Base-by-base conservation (phyloP, 1,140 invertebrate genomes). In the Vollenhovia emeryi region DNA sequence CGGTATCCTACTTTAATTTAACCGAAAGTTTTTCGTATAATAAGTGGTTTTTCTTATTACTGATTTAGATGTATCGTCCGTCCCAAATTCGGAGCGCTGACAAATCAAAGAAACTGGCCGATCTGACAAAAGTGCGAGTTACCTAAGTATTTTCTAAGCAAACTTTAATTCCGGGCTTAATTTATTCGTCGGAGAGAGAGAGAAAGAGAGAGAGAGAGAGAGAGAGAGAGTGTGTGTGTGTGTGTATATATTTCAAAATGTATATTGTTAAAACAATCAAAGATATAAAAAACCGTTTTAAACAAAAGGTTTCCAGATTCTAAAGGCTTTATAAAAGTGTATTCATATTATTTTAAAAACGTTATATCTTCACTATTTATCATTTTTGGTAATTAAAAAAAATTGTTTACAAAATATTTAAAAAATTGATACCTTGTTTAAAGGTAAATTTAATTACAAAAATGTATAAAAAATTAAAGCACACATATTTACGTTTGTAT, bases 11-110 rank as follows among this genome's bases (percentile, higher is more conserved):
- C 48, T 60, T 62, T 79, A 79, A 66, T 50, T 79, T 24, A 50
- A 50, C 9, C 2, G 11, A 13, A 48, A 9, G 50, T 30, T 79
- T 79, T 33, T 64, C 18, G 8, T 36, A 18, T 50, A 33, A 64
- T 68, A 24, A 64, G 40, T 24, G 21, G 9, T 24, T 33, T 48
- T 50, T 76, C 88, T 85, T 93, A 27, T 0, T 43, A 7, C 30
- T 60, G 21, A 75, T 36, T 75, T 7, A 43, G 18, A 59, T 27
- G 18, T 60, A 30, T 24, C 3, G 21, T n/a, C 24, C 9, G n/a
- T n/a, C 24, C 43, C 11, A 60, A 60, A 73, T 73, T 36, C 13
- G 1, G 33, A 75, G 8, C n/a, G 6, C 43, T 69, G 43, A 48
- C 15, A 15, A 75, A 40, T 36, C 9, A 7, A 71, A 71, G 9